phyloP scores from a whole-genome alignment of 2,888 invertebrate species.

The Platycheirus rosarum region DNA sequence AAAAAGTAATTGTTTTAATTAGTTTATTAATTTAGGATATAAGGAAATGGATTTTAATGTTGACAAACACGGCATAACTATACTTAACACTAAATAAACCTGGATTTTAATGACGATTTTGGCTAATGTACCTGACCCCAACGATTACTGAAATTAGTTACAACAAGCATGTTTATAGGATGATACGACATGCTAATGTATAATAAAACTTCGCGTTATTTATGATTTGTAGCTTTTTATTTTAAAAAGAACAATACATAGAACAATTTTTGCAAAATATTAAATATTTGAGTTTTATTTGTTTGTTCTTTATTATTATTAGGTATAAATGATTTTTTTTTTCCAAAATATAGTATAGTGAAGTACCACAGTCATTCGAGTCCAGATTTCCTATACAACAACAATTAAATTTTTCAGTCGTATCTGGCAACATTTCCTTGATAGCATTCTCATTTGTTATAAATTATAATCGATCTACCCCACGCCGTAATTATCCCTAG shows the following conservation, averaged over 20 bases:
- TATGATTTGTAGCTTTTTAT: slow-evolving; percentile 63
- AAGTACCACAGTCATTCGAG: no score
- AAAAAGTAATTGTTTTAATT: slow-evolving; percentile 13
- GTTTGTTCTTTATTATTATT: no score
- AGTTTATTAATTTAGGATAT: slow-evolving; percentile 35
- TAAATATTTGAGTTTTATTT: background rate
- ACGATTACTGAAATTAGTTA: slow-evolving; percentile 2
- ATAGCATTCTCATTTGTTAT: no score
- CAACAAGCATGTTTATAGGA: slow-evolving; percentile 35
- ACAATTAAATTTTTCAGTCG: no score
- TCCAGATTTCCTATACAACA: no score
- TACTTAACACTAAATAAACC: slow-evolving; percentile 37
- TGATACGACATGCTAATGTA: slow-evolving; percentile 29
- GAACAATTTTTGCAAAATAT: slow-evolving; percentile 63
- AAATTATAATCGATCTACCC: no score
- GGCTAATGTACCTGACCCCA: slow-evolving; percentile 13
- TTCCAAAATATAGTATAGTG: no score
- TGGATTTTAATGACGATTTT: slow-evolving; percentile 17
- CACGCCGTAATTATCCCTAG: no score
- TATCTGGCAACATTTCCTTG: no score
- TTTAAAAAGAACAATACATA: slow-evolving; percentile 55
- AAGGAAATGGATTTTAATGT: slow-evolving; percentile 34
- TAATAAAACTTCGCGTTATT: slow-evolving; percentile 32
- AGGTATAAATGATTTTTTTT: no score
- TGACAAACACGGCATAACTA: slow-evolving; percentile 50